Evolutionary conservation across 92 coral and sea anemone species (phyloP).

Genomic region (Diadumene lineata): DNA sequence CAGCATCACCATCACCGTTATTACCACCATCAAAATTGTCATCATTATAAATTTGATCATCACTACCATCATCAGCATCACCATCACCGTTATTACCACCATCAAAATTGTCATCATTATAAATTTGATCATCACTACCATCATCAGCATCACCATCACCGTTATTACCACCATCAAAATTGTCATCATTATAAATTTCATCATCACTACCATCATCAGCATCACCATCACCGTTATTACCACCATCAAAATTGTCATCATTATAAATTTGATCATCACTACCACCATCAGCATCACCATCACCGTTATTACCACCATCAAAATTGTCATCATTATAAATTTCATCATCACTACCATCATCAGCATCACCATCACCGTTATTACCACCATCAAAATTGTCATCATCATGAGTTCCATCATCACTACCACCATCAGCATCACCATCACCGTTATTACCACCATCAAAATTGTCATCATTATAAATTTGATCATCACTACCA

Average conservation of each 20-base stretch:
- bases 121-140: too few species aligned
- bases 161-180: too few species aligned
- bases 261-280: not conserved
- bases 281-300: not conserved
- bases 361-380: too few species aligned
- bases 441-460: not conserved
- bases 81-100: too few species aligned
- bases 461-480: not conserved
- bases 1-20: not conserved
- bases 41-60: not conserved
- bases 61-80: too few species aligned
- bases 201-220: not conserved
- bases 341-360: not conserved
- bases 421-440: not conserved
- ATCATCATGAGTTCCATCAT: not conserved
- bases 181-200: too few species aligned
- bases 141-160: too few species aligned
- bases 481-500: not conserved
- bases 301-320: not conserved
- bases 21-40: not conserved
- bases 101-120: too few species aligned
- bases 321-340: not conserved
- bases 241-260: not conserved
- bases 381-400: not conserved
- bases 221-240: not conserved